Conservation (phyloP, 2,888 invertebrate species). For the Drosophila bunnanda region DNA sequence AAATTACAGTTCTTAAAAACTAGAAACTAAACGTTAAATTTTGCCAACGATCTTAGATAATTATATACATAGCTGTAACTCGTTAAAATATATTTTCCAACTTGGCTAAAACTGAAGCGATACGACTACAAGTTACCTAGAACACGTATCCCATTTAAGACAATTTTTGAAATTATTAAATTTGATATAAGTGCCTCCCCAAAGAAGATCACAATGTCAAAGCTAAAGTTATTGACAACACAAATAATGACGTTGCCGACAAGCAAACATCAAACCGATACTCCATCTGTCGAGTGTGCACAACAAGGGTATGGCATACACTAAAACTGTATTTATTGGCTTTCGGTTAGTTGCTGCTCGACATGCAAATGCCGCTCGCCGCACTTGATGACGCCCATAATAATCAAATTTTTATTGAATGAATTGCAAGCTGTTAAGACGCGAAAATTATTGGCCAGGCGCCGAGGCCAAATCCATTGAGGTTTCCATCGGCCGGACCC, state of each 20-base stretch:
- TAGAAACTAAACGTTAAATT: no score
- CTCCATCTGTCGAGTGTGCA: not conserved
- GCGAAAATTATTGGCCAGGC: constrained; percentile 38
- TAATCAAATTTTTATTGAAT: constrained; percentile 77
- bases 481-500: constrained; percentile 22
- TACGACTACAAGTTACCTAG: not conserved
- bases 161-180: not conserved
- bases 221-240: not conserved
- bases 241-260: not conserved
- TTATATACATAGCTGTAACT: not conserved
- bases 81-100: not conserved
- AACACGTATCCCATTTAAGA: no score
- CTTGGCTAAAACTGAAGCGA: not conserved
- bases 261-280: constrained; percentile 2
- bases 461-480: constrained; percentile 74
- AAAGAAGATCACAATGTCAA: constrained; percentile 3
- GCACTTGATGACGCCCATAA: constrained; percentile 70
- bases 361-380: constrained; percentile 43
- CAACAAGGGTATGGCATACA: constrained; percentile 15
- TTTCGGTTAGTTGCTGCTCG: constrained; percentile 30
- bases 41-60: not conserved
- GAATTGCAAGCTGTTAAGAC: constrained; percentile 66
- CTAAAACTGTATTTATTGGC: constrained; percentile 26
- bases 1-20: not conserved
- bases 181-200: rapidly evolving